Evolutionary conservation across 2,113 vertebrate species (phyloP), one percentile per base, ranked within the genome.

Genomic region (Erythrolamprus reginae): DNA sequence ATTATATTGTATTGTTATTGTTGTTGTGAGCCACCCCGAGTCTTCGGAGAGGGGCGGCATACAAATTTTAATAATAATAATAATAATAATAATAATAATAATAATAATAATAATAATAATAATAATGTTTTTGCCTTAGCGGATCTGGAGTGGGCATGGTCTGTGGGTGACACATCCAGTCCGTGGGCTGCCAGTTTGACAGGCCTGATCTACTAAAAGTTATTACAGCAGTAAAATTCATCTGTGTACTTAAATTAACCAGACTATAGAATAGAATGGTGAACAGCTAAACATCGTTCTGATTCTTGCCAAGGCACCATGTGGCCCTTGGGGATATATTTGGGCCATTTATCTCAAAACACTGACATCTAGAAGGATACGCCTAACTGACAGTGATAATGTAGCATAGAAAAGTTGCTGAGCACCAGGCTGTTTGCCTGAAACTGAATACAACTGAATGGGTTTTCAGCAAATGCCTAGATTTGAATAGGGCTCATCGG

Each of bases 261-360:
- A 23, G 28, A 84, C 26, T 7, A 23, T 15, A 28, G 82, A 61
- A 55, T 23, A 65, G n/a, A 90, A 47, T 77, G 12, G 23, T 70
- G 48, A 70, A 77, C 5, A 53, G 33, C 84, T 53, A n/a, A 47
- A 61, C 26, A n/a, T 51, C 1, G 1, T 17, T 61, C 48, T 21
- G 48, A 90, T 70, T 84, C 28, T 83, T 56, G 26, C 38, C 28
- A 13, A 90, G 89, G 24, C 19, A 23, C 10, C 15, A 70, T 8
- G 21, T 89, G 26, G 3, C 0, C 0, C 85, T 55, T 1, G 2
- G 28, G 23, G 24, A 48, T 0, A 0, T 0, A 0, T 4, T 56
- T 0, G 0, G 82, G 56, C 0, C 0, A 38, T 45, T 83, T 90
- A 87, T 82, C 61, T 90, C 17, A 82, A 61, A 38, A 26, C 38